A percentile compares a stretch with the other conserved stretches of the same genome.
Conservation (phyloP, 2,113 vertebrate species). For the Menidia beryllina region DNA sequence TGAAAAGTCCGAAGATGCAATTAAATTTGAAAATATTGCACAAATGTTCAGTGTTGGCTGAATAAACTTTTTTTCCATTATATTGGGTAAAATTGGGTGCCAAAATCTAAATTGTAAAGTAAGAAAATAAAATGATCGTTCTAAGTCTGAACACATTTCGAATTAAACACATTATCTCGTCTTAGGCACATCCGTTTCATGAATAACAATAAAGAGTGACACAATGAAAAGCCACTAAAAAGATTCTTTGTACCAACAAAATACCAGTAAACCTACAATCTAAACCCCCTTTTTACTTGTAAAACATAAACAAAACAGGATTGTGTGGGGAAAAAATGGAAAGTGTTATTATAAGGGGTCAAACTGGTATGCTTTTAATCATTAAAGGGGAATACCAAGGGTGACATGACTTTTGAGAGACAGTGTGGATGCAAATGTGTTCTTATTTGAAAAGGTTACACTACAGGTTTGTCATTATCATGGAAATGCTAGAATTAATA, state of each 20-base stretch:
- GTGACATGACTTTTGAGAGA: conserved; percentile 45
- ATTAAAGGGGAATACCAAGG: conserved; percentile 32
- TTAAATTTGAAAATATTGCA: conserved; percentile 24
- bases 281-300: not conserved
- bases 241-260: not conserved
- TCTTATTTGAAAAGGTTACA: conserved; percentile 61
- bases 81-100: not conserved
- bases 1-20: conserved; percentile 14
- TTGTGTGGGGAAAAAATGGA: conserved; percentile 4
- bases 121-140: not conserved
- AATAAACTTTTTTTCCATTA: conserved; percentile 14
- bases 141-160: not conserved
- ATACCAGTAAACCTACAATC: not conserved
- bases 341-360: conserved; percentile 21
- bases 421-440: conserved; percentile 41
- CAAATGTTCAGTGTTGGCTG: conserved; percentile 21
- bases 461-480: conserved; percentile 30
- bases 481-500: conserved; percentile 44
- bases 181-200: not conserved
- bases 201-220: conserved; percentile 3
- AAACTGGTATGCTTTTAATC: conserved; percentile 34
- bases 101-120: conserved; percentile 6
- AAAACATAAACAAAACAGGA: not conserved
- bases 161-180: conserved; percentile 1
- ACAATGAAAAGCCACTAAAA: not conserved